Evolutionary conservation across 64 coral and sea anemone genomes (phyloP).

Genomic region (Astreopora myriophthalma): DNA sequence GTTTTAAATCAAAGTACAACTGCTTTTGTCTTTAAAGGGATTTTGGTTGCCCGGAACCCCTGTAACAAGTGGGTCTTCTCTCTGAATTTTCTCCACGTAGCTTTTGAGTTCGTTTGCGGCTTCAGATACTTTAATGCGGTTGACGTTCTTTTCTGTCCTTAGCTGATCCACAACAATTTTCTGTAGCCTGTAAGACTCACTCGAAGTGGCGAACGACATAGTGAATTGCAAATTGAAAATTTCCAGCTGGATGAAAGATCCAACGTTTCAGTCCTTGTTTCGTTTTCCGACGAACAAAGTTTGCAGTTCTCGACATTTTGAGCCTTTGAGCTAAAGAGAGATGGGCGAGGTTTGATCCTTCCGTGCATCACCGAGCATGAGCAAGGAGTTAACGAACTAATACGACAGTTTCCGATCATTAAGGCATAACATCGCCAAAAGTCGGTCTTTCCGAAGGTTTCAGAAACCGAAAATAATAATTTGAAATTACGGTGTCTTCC

Average conservation of each 20-base stretch:
- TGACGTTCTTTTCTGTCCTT: constrained; percentile 41
- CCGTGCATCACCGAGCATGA: constrained; percentile 6
- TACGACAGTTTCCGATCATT: background rate
- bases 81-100: constrained; percentile 35
- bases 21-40: constrained; percentile 28
- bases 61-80: constrained; percentile 30
- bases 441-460: background rate
- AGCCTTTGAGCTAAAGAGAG: no score
- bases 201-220: constrained; percentile 20
- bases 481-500: no score
- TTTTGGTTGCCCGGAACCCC: constrained; percentile 34
- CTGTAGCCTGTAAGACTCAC: constrained; percentile 23
- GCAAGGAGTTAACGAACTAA: background rate
- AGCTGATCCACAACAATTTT: constrained; percentile 48
- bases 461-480: no score
- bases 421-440: background rate
- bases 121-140: constrained; percentile 46
- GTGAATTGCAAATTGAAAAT: background rate
- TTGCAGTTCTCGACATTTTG: background rate
- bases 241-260: background rate
- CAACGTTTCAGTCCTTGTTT: background rate
- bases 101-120: constrained; percentile 50
- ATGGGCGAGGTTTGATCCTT: background rate
- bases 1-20: constrained; percentile 41
- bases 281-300: background rate